Base-by-base conservation (phyloP, 2,888 invertebrate species). In the Drosophila peninsularis region DNA sequence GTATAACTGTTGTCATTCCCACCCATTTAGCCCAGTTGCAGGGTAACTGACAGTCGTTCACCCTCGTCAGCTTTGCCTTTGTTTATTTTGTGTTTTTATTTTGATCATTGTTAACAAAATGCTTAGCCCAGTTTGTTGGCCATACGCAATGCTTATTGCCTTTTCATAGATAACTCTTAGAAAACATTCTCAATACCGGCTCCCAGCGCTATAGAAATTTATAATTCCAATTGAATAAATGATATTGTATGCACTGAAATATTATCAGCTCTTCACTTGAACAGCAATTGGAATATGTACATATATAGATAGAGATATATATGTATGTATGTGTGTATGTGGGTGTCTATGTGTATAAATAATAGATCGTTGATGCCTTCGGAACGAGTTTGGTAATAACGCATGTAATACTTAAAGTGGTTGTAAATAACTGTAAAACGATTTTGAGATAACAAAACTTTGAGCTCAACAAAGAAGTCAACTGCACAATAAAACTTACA, bases 21-120 rank as follows among this genome's bases (percentile, higher is more conserved):
- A 6, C 32, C 32, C 6, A 41, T 3, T 13, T 7, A 41, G 1
- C 1, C 1, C 14, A 21, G 42, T 14, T 42, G 7, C 21, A 45
- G 30, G 47, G 19, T 32, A 47, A 19, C 47, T 47, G 11, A 11
- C 7, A 32, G 47, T 32, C 17, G 11, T 6, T 32, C 30, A 30
- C 30, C 1, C 13, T 6, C 0, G 7, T 3, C 3, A 13, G 1
- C 34, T 13, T 17, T 13, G 9, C 45, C 52, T 50, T 34, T 50
- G 21, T 50, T 36, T 50, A 50, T 21, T 34, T 36, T 50, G 32
- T 39, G 27, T 30, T 56, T 45, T 36, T 64, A 32, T 49, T 53
- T 44, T 71, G 61, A 62, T 70, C 49, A 65, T 72, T 68, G 65
- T 69, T 76, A 68, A 76, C 62, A 71, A 71, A 68, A 74, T 56